Conservation (phyloP, 2,888 invertebrate genomes). For the Pedicia rivosa region DNA sequence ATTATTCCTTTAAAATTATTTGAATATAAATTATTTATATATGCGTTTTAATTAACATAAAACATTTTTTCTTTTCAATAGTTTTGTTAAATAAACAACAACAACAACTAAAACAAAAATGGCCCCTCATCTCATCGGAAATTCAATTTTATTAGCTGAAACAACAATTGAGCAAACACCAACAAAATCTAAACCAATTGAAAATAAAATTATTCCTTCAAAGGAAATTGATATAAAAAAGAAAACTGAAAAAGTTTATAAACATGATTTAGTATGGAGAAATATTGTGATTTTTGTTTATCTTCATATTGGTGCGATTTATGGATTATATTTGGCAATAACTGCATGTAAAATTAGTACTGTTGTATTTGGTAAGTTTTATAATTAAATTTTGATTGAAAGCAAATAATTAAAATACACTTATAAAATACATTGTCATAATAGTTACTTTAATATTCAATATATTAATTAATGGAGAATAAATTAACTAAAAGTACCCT, state of each 20-base stretch:
- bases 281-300: slow-evolving; percentile 58
- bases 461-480: too few species aligned
- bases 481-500: too few species aligned
- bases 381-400: neutral
- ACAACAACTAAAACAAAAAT: too few species aligned
- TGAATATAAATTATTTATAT: too few species aligned
- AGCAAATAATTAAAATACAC: too few species aligned
- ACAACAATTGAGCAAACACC: slow-evolving; percentile 16
- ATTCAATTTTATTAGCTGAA: slow-evolving; percentile 37
- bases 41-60: too few species aligned
- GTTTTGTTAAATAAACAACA: too few species aligned
- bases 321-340: slow-evolving; percentile 33
- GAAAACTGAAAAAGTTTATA: slow-evolving; percentile 23
- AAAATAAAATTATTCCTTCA: neutral
- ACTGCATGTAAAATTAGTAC: slow-evolving; percentile 1
- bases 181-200: slow-evolving; percentile 12
- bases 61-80: too few species aligned
- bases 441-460: too few species aligned
- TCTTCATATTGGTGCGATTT: slow-evolving; percentile 47
- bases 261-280: slow-evolving; percentile 63
- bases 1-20: too few species aligned
- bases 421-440: too few species aligned
- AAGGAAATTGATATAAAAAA: slow-evolving; percentile 4
- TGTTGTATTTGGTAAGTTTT: neutral
- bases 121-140: slow-evolving; percentile 46